Base-by-base conservation (phyloP, 1,140 invertebrate species). In the Hyles vespertilio region DNA sequence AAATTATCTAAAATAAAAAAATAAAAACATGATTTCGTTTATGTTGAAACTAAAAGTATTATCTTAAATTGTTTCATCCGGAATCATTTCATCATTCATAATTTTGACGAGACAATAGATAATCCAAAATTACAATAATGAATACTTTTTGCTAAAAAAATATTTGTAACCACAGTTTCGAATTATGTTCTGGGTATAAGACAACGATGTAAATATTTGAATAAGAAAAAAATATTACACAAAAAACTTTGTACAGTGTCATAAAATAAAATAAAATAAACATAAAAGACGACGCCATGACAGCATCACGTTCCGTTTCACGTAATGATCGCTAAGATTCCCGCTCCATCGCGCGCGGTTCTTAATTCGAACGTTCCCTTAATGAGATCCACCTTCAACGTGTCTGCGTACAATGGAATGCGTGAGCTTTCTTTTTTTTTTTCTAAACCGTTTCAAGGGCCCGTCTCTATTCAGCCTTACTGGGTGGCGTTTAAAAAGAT, bases 271-370 rank as follows among this genome's bases (percentile, higher is more conserved):
- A 40, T 10, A 51, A 52, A 36, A 10, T 32, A 59, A 44, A 52
- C 52, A 58, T 43, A 58, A 50, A 63, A 60, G 22, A 58, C 55
- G 47, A 44, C 57, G 55, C 51, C 51, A 58, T 52, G 52, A 56
- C 48, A 51, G 10, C 8, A 40, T 33, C 43, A 22, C 62, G 49
- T 56, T 64, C 54, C 54, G 62, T 61, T 64, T 61, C 55, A 71
- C 77, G 74, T 83, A 85, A 85, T 83, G 82, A 85, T 81, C 76
- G 77, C 76, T 73, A 83, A 85, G 82, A 83, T 74, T 79, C 73
- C 67, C 74, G 76, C 79, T 72, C 69, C 81, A 83, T 83, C 74
- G 77, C 71, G 53, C 72, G 51, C 70, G 62, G 76, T 75, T 83
- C 80, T 80, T 82, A 77, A 83, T 81, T 81, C 73, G 70, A 79